phyloP scores from a whole-genome alignment of 1,140 invertebrate genomes.

The Pemphigus obesinymphae region DNA sequence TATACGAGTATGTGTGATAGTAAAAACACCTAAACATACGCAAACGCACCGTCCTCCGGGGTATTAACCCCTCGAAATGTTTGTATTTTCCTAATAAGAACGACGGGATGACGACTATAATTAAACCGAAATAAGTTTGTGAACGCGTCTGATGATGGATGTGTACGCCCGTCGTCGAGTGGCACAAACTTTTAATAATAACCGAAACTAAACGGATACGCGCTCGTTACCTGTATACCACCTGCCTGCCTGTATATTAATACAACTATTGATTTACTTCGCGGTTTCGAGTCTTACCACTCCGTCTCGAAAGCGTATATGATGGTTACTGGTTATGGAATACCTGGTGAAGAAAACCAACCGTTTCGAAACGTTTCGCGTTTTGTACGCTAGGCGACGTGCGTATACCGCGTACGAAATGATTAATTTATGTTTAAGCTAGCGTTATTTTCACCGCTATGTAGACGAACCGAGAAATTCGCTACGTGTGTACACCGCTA shows the following conservation, averaged over 20 bases:
- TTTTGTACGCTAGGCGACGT: too few relatives aligned
- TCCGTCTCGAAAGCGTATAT: too few relatives aligned
- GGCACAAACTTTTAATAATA: slow-evolving; percentile 4
- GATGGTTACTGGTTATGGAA: too few relatives aligned
- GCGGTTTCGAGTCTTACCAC: too few relatives aligned
- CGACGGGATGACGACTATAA: neutral
- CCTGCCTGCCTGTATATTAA: neutral
- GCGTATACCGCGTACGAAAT: too few relatives aligned
- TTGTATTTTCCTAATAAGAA: neutral
- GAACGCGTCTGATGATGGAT: neutral
- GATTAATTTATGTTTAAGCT: too few relatives aligned
- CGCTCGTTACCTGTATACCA: neutral
- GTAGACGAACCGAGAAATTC: too few relatives aligned
- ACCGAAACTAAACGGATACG: neutral
- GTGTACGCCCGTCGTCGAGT: neutral
- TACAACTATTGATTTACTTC: neutral
- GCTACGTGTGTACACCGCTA: too few relatives aligned
- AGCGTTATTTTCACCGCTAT: too few relatives aligned
- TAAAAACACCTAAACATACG: neutral
- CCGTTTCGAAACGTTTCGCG: too few relatives aligned
- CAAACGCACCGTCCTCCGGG: neutral
- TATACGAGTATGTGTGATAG: neutral
- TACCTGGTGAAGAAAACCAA: too few relatives aligned
- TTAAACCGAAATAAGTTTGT: neutral
- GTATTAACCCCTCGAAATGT: neutral